phyloP scores from a whole-genome alignment of 2,888 invertebrate species.

The Pyrochroa serraticornis region DNA sequence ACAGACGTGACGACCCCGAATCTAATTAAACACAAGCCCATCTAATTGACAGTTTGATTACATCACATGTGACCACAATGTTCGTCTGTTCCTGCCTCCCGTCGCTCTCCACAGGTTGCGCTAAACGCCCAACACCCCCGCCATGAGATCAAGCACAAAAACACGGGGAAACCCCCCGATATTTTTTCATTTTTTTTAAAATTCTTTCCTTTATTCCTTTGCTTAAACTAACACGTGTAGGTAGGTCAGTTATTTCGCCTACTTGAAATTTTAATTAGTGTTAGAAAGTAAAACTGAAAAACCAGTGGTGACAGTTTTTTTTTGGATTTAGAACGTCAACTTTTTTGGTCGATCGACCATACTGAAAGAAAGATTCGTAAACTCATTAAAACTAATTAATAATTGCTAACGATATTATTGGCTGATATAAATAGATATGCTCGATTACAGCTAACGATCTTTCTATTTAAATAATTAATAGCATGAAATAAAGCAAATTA shows the following conservation, averaged over 20 bases:
- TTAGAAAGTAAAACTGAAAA: conserved; percentile 1
- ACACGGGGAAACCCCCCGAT: no score
- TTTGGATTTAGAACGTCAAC: not conserved
- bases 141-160: no score
- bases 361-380: not conserved
- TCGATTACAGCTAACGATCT: conserved; percentile 29
- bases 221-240: not conserved
- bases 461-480: conserved; percentile 37
- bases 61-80: conserved; percentile 49
- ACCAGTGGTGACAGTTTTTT: not conserved
- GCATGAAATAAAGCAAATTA: conserved; percentile 36
- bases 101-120: conserved; percentile 21
- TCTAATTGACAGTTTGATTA: conserved; percentile 59
- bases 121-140: conserved; percentile 12
- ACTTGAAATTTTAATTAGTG: not conserved
- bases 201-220: conserved; percentile 16
- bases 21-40: conserved; percentile 55
- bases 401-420: not conserved
- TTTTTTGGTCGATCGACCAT: not conserved
- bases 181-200: no score
- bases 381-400: not conserved
- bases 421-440: conserved; percentile 19
- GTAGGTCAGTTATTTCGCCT: not conserved
- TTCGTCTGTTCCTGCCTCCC: conserved; percentile 29
- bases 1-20: conserved; percentile 48